Conservation (phyloP, 1,140 invertebrate genomes). For the Saccostrea echinata region DNA sequence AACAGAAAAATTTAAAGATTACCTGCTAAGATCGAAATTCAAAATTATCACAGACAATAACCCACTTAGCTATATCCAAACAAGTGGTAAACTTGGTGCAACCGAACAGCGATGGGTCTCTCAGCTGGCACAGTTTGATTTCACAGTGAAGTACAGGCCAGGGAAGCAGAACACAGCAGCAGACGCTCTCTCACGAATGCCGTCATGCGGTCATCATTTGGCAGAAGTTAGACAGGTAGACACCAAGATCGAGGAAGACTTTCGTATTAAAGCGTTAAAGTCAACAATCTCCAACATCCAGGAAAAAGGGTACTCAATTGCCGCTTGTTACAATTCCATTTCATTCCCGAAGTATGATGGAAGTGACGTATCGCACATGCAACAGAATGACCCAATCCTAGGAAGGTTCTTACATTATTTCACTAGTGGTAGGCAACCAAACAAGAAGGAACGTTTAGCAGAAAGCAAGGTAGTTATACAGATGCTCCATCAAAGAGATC, state of each 20-base stretch:
- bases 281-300: background rate
- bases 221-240: background rate
- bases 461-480: background rate
- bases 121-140: slow-evolving; percentile 55
- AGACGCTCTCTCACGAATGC: slow-evolving; percentile 50
- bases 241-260: background rate
- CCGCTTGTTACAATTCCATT: background rate
- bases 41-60: slow-evolving; percentile 59
- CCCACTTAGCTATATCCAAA: slow-evolving; percentile 53
- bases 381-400: slow-evolving; percentile 24
- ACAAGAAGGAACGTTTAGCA: background rate
- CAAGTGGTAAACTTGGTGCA: slow-evolving; percentile 57
- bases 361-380: slow-evolving; percentile 14
- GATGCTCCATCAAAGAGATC: slow-evolving; percentile 39
- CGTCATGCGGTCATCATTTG: background rate
- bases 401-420: slow-evolving; percentile 22
- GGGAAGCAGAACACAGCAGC: slow-evolving; percentile 47
- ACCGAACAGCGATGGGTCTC: slow-evolving; percentile 57
- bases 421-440: background rate
- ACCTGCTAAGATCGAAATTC: slow-evolving; percentile 49
- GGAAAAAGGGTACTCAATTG: background rate
- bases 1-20: slow-evolving; percentile 58
- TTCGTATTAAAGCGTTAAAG: background rate
- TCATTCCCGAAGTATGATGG: slow-evolving; percentile 32
- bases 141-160: slow-evolving; percentile 50